Evolutionary conservation across 2,888 invertebrate species (phyloP).

Genomic region (Aromia moschata): DNA sequence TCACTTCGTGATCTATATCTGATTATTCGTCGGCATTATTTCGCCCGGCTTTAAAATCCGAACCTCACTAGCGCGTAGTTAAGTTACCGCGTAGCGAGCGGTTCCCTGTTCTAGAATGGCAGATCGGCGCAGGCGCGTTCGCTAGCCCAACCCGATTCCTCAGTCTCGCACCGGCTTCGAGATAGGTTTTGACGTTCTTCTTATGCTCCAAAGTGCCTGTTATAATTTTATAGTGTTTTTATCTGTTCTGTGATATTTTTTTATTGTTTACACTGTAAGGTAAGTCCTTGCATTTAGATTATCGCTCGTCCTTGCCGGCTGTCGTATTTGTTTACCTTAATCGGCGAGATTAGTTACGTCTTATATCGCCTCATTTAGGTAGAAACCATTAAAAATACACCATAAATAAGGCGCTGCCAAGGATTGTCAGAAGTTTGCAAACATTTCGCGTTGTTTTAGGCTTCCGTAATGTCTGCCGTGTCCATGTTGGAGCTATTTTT

Average conservation of each 20-base stretch:
- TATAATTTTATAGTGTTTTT: constrained; percentile 44
- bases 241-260: constrained; percentile 45
- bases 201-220: constrained; percentile 47
- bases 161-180: constrained; percentile 53
- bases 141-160: constrained; percentile 51
- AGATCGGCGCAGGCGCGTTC: constrained; percentile 42
- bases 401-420: background rate
- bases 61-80: constrained; percentile 8
- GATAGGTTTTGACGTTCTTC: constrained; percentile 46
- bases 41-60: background rate
- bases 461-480: background rate
- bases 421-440: background rate
- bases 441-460: background rate
- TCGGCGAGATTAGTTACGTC: background rate
- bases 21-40: background rate
- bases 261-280: constrained; percentile 33
- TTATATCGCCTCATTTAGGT: background rate
- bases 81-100: constrained; percentile 27
- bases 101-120: constrained; percentile 30
- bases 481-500: constrained; percentile 8
- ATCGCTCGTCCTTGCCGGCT: background rate
- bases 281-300: constrained; percentile 23
- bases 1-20: background rate
- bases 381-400: constrained; percentile 3
- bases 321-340: constrained; percentile 5